These are phyloP conservation scores for Erythrolamprus reginae DNA, from an alignment of 2,113 vertebrate genomes.

Conservation along the genomic window DNA sequence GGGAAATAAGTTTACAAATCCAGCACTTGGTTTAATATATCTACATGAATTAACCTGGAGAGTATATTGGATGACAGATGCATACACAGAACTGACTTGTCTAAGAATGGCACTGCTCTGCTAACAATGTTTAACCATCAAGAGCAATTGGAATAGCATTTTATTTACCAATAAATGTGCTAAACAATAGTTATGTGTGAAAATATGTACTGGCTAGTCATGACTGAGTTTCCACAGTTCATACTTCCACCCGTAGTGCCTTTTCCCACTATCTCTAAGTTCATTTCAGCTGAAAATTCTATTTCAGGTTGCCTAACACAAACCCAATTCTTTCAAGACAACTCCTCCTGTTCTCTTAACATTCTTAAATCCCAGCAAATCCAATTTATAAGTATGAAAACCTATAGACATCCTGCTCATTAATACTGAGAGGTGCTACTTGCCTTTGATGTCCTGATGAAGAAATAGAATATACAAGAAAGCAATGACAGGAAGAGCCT, in stretches of 20 bases:
- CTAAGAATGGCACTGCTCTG: neutral
- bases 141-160: neutral
- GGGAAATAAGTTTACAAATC: neutral
- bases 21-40: neutral
- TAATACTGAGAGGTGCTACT: conserved; percentile 24
- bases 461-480: conserved; percentile 23
- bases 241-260: neutral
- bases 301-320: neutral
- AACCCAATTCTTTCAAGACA: neutral
- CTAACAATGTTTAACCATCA: neutral
- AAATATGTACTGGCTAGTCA: neutral
- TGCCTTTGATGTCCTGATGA: conserved; percentile 41
- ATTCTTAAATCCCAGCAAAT: conserved; percentile 29
- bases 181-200: neutral
- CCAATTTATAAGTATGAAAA: conserved; percentile 33
- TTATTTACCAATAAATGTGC: neutral
- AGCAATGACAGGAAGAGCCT: neutral
- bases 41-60: neutral
- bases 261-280: neutral
- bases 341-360: conserved; percentile 19
- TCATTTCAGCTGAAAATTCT: neutral
- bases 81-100: neutral
- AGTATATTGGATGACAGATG: neutral
- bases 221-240: neutral
- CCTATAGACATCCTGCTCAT: conserved; percentile 27